phyloP scores from a whole-genome alignment of 2,888 invertebrate species.

The Eupithecia tripunctaria region DNA sequence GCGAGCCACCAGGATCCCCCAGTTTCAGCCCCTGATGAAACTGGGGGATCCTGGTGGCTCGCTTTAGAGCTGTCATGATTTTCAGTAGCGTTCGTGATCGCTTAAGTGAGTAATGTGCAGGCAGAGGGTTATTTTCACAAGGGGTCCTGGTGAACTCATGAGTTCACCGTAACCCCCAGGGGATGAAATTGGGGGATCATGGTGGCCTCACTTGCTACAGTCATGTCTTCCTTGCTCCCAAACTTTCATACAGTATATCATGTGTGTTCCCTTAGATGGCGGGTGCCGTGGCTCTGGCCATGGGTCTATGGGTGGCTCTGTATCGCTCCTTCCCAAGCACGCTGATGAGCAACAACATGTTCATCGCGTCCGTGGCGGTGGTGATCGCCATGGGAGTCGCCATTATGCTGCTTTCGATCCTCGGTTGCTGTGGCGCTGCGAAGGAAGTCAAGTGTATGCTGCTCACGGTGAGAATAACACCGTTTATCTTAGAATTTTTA shows the following conservation, averaged over 20 bases:
- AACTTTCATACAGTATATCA: neutral
- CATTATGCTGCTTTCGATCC: slow-evolving; percentile 92
- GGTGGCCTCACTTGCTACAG: too few relatives aligned
- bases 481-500: neutral
- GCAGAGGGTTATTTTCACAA: too few relatives aligned
- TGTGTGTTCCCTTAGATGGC: slow-evolving; percentile 86
- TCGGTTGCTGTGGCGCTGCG: slow-evolving; percentile 97
- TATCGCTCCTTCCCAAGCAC: slow-evolving; percentile 93
- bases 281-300: slow-evolving; percentile 88
- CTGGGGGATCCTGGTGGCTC: too few relatives aligned
- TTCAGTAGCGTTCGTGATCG: too few relatives aligned
- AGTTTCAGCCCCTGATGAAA: too few relatives aligned
- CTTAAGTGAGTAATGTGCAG: too few relatives aligned
- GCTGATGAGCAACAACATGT: slow-evolving; percentile 93
- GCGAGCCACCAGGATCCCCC: too few relatives aligned
- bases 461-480: slow-evolving; percentile 84
- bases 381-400: slow-evolving; percentile 92
- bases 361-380: slow-evolving; percentile 93
- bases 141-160: too few relatives aligned
- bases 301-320: slow-evolving; percentile 92
- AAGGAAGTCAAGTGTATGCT: slow-evolving; percentile 97
- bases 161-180: too few relatives aligned
- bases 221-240: neutral
- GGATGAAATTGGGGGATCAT: too few relatives aligned
- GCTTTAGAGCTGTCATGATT: too few relatives aligned